Evolutionary conservation across 2,888 invertebrate species (phyloP).

Genomic region (Parapristionchus giblindavisi): DNA sequence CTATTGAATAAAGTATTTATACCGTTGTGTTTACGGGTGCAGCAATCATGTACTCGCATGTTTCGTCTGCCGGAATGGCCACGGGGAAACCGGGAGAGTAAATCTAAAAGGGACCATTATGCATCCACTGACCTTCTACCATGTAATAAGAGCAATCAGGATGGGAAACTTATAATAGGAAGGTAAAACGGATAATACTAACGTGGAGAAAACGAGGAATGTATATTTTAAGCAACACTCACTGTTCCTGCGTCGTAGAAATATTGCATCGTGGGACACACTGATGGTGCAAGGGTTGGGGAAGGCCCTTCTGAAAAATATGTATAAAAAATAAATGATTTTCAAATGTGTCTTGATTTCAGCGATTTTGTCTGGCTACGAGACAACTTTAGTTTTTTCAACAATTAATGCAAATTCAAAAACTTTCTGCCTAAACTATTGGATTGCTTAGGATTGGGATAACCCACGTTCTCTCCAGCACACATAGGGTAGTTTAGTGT

Average conservation of each 20-base stretch:
- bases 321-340: too few species aligned
- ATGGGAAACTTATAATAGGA: background rate
- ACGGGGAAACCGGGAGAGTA: slow-evolving; percentile 36
- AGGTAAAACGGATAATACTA: background rate
- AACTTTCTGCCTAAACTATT: background rate
- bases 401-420: background rate
- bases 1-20: too few species aligned
- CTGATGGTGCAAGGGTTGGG: slow-evolving; percentile 4
- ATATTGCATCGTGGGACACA: slow-evolving; percentile 27
- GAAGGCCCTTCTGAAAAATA: background rate
- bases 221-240: background rate
- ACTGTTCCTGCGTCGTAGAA: slow-evolving; percentile 21
- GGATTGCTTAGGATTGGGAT: background rate
- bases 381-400: background rate
- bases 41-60: slow-evolving; percentile 32
- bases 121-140: background rate
- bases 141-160: background rate
- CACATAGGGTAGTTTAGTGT: slow-evolving; percentile 22
- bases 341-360: too few species aligned
- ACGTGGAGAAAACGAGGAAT: background rate
- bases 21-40: too few species aligned
- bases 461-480: slow-evolving; percentile 10
- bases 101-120: background rate
- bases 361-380: background rate
- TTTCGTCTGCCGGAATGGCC: background rate